Evolutionary conservation across 2,888 invertebrate species (phyloP), one percentile per base, ranked within the genome.

Genomic region (Oscheius sp.): DNA sequence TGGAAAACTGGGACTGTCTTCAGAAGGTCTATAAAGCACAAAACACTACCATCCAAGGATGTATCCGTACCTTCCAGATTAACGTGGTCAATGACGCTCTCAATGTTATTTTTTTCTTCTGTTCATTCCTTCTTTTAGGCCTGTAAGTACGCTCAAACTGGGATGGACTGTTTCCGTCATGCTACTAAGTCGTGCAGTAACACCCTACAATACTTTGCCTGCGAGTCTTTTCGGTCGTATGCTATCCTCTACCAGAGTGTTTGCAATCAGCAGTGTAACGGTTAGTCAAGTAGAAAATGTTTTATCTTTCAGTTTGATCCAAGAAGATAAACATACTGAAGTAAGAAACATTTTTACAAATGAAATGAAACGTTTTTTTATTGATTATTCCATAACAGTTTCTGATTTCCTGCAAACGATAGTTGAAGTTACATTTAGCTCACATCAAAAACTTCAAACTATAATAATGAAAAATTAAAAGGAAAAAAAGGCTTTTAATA

Each of bases 151-250:
- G 71, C 71, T 17, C 68, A 70, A 36, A 67, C 49, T 14, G 77
- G 77, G 47, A 72, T 74, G 72, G 62, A 70, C 51, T 71, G 73
- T 44, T 74, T 67, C 59, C 24, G 56, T 30, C 68, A 68, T 2
- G 66, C 72, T 1, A 51, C 71, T 22, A 59, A 33, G 12, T 38
- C 54, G 14, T 68, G 69, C 24, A 62, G 41, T 22, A 12, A 28
- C 17, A 62, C 50, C 2, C 22, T 63, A 17, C 70, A 70, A 44
- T 77, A 77, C 61, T 77, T 73, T 44, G 74, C 65, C 17, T 77
- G 77, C 64, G 77, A 77, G 49, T 74, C 74, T 5, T 77, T 77
- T 70, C 68, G 70, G 17, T 73, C 74, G 45, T 77, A 72, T 66
- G 67, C 73, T 6, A 14, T 47, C 26, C 71, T 65, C 24, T 73